phyloP scores from a whole-genome alignment of 2,113 vertebrate genomes.

The Empidonax alnorum region DNA sequence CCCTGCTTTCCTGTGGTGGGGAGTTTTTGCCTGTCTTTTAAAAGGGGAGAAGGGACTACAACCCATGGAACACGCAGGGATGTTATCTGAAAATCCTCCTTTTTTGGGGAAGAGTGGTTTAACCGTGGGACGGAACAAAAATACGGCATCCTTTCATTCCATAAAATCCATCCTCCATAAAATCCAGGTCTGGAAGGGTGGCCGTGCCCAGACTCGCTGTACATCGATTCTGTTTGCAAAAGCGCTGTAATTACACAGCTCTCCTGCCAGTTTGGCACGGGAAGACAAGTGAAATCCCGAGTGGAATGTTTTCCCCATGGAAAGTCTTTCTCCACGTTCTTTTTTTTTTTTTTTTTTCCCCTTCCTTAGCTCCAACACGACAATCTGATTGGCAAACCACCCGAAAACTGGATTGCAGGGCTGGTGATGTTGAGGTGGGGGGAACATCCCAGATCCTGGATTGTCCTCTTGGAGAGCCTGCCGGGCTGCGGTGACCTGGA shows the following conservation, averaged over 20 bases:
- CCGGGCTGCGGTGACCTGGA: slow-evolving; percentile 46
- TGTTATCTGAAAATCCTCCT: neutral
- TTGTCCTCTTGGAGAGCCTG: neutral
- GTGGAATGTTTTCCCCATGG: neutral
- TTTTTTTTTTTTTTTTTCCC: neutral
- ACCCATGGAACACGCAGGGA: accelerated
- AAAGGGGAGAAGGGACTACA: neutral
- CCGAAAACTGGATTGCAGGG: neutral
- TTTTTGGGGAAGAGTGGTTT: neutral
- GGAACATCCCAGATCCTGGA: neutral
- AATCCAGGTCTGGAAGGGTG: neutral
- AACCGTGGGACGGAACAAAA: neutral
- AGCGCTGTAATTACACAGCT: slow-evolving; percentile 8
- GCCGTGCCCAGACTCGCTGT: slow-evolving; percentile 32
- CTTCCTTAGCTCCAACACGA: neutral
- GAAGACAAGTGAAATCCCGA: slow-evolving; percentile 25
- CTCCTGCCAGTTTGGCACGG: slow-evolving; percentile 39
- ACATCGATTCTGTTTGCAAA: slow-evolving; percentile 56
- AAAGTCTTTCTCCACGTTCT: neutral
- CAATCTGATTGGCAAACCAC: neutral
- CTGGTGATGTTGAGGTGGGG: neutral
- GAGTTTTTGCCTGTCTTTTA: neutral
- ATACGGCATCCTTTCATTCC: neutral
- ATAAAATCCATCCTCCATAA: neutral
- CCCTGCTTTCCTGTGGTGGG: neutral